A percentile compares a stretch with the other conserved stretches of the same genome.
Conservation (phyloP, 2,797 vertebrate species). For the Hypotaenidia philippensis region DNA sequence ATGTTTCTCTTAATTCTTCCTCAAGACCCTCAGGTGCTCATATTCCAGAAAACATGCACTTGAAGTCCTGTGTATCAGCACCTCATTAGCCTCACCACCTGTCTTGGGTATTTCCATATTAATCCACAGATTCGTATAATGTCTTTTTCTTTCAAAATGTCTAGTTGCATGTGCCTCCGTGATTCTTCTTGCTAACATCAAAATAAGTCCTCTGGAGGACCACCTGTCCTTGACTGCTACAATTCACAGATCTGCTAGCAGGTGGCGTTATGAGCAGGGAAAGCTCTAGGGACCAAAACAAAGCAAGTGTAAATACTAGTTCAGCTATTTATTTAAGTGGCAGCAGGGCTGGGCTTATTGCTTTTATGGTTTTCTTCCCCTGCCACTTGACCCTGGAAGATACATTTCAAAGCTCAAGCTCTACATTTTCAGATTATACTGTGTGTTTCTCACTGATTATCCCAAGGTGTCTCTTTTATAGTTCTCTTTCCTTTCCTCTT, state of each 20-base stretch:
- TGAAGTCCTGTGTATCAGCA: rapidly evolving
- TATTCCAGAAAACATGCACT: rapidly evolving
- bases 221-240: neutral
- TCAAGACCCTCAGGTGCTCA: neutral
- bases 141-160: neutral
- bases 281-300: neutral
- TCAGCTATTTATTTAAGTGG: neutral
- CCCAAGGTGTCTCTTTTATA: neutral
- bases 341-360: neutral
- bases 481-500: neutral
- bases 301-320: neutral
- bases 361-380: neutral
- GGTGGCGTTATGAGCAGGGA: slow-evolving; percentile 35
- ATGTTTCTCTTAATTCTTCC: neutral
- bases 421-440: neutral
- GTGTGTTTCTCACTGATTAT: neutral
- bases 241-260: slow-evolving; percentile 38
- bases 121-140: neutral
- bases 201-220: neutral
- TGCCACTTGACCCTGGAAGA: neutral
- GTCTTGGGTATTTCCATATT: neutral
- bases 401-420: neutral
- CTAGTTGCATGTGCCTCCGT: neutral
- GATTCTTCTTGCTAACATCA: neutral
- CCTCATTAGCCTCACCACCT: neutral